These are phyloP conservation scores for Drosophila austrosaltans DNA, from an alignment of 2,888 invertebrate species.

Conservation along the genomic window DNA sequence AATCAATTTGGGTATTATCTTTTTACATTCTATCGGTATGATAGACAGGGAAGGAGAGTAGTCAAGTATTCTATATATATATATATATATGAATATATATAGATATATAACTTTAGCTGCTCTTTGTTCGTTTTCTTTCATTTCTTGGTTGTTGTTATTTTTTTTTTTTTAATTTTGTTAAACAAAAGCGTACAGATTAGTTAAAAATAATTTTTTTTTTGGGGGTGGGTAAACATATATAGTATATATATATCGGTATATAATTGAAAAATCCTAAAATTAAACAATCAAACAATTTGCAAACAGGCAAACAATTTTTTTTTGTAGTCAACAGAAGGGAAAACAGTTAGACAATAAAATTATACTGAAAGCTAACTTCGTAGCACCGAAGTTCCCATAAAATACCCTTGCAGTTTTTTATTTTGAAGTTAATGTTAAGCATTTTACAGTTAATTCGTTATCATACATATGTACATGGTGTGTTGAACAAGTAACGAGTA, in stretches of 20 bases:
- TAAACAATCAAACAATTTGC: constrained; percentile 11
- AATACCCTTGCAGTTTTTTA: constrained; percentile 4
- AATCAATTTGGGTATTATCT: neutral
- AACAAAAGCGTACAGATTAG: constrained; percentile 2
- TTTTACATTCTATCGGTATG: constrained; percentile 2
- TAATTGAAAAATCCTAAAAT: constrained; percentile 1
- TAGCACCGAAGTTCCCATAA: neutral
- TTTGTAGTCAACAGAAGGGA: constrained; percentile 5
- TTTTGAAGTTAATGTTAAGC: too few species aligned
- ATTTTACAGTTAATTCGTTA: too few species aligned
- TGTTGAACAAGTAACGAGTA: too few species aligned
- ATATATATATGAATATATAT: too few species aligned
- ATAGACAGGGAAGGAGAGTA: neutral
- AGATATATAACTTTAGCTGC: constrained; percentile 18
- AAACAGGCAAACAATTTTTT: constrained; percentile 3
- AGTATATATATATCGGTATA: neutral
- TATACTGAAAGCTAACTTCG: constrained; percentile 1
- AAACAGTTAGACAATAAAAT: constrained; percentile 2
- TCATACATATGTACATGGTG: too few species aligned
- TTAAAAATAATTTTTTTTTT: neutral
- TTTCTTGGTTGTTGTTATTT: neutral
- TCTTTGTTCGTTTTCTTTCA: neutral
- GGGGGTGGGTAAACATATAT: neutral
- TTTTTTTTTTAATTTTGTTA: neutral
- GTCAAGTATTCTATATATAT: neutral